Percentiles rank a stretch among this genome's conserved stretches.
Conservation (phyloP, 1,140 invertebrate genomes). For the Drosophila bocki region DNA sequence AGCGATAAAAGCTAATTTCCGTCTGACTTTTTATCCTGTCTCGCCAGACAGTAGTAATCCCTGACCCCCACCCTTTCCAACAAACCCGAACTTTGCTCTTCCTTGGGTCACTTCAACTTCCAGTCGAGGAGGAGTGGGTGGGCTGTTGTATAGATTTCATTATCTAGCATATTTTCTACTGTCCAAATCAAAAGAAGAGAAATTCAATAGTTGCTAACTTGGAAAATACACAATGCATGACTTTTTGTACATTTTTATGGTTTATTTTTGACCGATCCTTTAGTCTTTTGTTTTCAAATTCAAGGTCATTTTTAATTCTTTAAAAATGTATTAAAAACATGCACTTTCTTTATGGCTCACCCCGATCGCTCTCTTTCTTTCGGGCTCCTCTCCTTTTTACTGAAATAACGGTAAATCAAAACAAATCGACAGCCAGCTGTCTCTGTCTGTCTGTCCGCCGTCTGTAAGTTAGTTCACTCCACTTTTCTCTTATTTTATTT, state of each 20-base stretch:
- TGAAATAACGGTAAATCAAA: slow-evolving; percentile 69
- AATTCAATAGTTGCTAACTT: not conserved
- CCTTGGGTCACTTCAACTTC: slow-evolving; percentile 10
- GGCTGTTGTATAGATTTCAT: slow-evolving; percentile 49
- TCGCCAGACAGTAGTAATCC: slow-evolving; percentile 31
- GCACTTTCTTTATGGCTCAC: not conserved
- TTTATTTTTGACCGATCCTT: not conserved
- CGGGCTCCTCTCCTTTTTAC: not conserved
- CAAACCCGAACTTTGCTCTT: slow-evolving; percentile 4
- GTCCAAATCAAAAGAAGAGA: not conserved
- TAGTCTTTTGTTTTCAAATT: not conserved
- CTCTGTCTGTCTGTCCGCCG: slow-evolving; percentile 25
- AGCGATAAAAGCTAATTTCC: slow-evolving; percentile 36
- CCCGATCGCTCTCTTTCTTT: not conserved
- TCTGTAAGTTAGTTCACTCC: slow-evolving; percentile 16
- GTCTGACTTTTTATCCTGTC: slow-evolving; percentile 50
- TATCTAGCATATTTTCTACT: slow-evolving; percentile 20
- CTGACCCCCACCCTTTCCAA: not conserved
- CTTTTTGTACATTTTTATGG: not conserved
- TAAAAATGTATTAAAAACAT: not conserved
- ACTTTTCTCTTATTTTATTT: slow-evolving; percentile 1
- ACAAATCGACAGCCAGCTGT: slow-evolving; percentile 58
- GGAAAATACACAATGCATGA: too few species aligned
- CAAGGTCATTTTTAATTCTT: not conserved
- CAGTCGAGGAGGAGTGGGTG: not conserved